Evolutionary conservation across 2,113 vertebrate species (phyloP).

Genomic region (Salvelinus alpinus): DNA sequence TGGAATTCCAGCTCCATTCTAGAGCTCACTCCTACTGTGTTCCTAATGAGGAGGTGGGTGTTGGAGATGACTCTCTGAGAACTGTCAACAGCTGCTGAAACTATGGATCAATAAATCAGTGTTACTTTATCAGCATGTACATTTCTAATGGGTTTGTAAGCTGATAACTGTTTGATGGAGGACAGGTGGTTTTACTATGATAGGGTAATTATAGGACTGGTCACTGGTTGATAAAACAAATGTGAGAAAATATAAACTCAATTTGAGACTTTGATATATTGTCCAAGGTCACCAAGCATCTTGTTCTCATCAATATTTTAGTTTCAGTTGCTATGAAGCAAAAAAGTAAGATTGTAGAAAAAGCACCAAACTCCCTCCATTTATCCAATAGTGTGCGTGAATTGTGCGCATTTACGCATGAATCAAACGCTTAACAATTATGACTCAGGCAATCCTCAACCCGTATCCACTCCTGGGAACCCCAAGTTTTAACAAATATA

Average conservation of each 20-base stretch:
- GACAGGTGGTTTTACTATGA: conserved; percentile 4
- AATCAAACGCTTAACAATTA: background rate
- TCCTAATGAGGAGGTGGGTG: too few species aligned
- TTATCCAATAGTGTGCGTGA: background rate
- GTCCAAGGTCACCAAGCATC: background rate
- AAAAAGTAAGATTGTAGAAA: background rate
- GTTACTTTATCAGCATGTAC: conserved; percentile 45
- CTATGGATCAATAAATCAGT: conserved; percentile 27
- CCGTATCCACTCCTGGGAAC: background rate
- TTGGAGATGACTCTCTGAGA: too few species aligned
- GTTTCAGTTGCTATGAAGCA: background rate
- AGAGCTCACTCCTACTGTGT: too few species aligned
- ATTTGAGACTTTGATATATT: background rate
- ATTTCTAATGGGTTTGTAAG: conserved; percentile 25
- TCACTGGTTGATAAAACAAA: conserved; percentile 4
- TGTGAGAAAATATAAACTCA: background rate
- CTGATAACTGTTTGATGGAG: conserved; percentile 31
- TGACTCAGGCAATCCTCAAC: background rate
- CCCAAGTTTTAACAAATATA: background rate
- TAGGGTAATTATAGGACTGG: conserved; percentile 31
- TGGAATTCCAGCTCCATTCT: too few species aligned
- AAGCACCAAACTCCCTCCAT: too few species aligned
- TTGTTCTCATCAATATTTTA: background rate
- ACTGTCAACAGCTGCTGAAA: conserved; percentile 42
- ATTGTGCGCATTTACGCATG: background rate